Conservation (phyloP, 2,888 invertebrate species). For the Acanthosepion pharaonis region DNA sequence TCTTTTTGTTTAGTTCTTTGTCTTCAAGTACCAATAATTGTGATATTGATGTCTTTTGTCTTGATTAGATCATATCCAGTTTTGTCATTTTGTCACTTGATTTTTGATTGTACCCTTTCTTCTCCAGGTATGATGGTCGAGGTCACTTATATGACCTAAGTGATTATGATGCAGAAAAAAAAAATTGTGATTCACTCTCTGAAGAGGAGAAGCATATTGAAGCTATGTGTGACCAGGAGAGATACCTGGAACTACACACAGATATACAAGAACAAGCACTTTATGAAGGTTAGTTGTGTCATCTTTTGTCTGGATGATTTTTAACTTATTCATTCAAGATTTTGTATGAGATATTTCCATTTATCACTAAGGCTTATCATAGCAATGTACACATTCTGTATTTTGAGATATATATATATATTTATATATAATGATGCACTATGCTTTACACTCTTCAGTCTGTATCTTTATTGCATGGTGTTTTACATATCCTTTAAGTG, state of each 20-base stretch:
- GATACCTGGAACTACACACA: constrained; percentile 87
- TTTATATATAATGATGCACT: too few relatives aligned
- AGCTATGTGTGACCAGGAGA: constrained; percentile 93
- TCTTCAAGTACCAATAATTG: not conserved
- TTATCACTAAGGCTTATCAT: too few relatives aligned
- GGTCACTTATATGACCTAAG: constrained; percentile 91
- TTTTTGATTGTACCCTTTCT: constrained; percentile 43
- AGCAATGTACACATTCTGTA: too few relatives aligned
- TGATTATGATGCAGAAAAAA: constrained; percentile 85
- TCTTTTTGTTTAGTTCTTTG: not conserved
- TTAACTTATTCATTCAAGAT: too few relatives aligned
- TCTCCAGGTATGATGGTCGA: constrained; percentile 90
- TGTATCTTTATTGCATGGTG: too few relatives aligned
- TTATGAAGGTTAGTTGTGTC: constrained; percentile 84
- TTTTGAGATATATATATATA: too few relatives aligned
- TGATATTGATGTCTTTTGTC: not conserved
- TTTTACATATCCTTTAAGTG: too few relatives aligned
- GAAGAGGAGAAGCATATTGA: constrained; percentile 87
- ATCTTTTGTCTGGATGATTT: too few relatives aligned
- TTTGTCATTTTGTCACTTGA: not conserved
- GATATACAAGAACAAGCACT: constrained; percentile 91
- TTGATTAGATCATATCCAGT: not conserved
- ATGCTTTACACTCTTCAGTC: too few relatives aligned
- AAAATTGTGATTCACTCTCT: constrained; percentile 78
- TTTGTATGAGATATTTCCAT: too few relatives aligned